Conservation (phyloP, 2,113 vertebrate species). For the Rostratula benghalensis region DNA sequence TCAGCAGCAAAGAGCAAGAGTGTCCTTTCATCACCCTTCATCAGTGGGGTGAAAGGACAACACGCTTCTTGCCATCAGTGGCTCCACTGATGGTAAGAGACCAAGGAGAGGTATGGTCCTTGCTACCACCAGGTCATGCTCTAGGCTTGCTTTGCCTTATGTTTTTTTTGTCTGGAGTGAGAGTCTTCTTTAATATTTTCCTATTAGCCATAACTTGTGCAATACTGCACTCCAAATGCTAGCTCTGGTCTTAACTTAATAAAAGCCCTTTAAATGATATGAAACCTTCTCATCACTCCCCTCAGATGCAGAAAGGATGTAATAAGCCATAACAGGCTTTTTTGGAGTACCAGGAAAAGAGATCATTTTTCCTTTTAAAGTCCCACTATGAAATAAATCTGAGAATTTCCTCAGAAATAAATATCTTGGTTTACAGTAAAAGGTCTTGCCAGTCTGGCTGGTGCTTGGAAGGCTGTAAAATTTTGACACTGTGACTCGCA, state of each 20-base stretch:
- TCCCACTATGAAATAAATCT: neutral
- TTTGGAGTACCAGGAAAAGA: neutral
- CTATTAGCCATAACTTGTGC: neutral
- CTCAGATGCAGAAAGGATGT: neutral
- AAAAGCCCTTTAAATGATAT: neutral
- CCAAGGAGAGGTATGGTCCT: neutral
- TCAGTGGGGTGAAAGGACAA: neutral
- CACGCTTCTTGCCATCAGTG: rapidly evolving
- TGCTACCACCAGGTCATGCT: neutral
- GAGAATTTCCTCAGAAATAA: neutral
- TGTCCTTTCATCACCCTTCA: neutral
- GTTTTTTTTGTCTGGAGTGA: neutral
- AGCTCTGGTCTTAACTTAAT: neutral
- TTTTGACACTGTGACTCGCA: neutral
- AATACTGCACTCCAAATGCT: neutral
- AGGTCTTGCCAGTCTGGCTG: neutral
- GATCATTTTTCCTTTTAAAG: neutral
- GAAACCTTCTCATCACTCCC: neutral
- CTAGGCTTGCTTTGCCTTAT: neutral
- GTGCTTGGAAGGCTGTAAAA: neutral
- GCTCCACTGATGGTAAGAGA: no score
- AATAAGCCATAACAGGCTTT: neutral
- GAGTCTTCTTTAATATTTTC: neutral
- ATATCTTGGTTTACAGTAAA: neutral
- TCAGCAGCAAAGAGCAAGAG: neutral